Evolutionary conservation across 2,888 invertebrate species (phyloP).

Genomic region (Eulithis testata): DNA sequence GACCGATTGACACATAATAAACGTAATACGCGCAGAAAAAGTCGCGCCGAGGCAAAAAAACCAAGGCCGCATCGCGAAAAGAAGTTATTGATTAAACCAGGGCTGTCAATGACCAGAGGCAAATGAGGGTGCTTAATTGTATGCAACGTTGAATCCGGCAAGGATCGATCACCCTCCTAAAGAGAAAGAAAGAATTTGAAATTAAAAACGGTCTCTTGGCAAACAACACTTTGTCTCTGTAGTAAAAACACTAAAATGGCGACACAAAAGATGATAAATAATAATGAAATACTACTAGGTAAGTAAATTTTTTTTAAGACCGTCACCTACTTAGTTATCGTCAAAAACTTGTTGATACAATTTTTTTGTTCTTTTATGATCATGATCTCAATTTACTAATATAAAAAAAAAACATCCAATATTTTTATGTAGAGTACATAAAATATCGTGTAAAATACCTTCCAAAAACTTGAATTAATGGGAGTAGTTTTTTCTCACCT

Average conservation of each 20-base stretch:
- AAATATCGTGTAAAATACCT: too few species aligned
- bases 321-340: too few species aligned
- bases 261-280: conserved; percentile 10
- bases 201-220: conserved; percentile 47
- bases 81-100: conserved; percentile 84
- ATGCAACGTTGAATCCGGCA: conserved; percentile 72
- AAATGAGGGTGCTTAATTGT: conserved; percentile 84
- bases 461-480: too few species aligned
- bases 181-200: conserved; percentile 51
- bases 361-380: too few species aligned
- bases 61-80: conserved; percentile 82
- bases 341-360: too few species aligned
- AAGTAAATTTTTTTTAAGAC: too few species aligned
- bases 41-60: conserved; percentile 82
- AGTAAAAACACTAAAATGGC: conserved; percentile 9
- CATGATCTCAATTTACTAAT: too few species aligned
- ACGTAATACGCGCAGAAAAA: conserved; percentile 81
- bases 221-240: conserved; percentile 32
- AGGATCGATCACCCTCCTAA: conserved; percentile 61
- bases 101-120: conserved; percentile 84
- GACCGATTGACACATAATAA: conserved; percentile 78
- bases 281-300: not conserved
- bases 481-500: too few species aligned
- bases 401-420: too few species aligned
- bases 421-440: too few species aligned